Evolutionary conservation across 2,797 vertebrate genomes (phyloP), one percentile per base, ranked within the genome.

Genomic region (Chaunax sp.): DNA sequence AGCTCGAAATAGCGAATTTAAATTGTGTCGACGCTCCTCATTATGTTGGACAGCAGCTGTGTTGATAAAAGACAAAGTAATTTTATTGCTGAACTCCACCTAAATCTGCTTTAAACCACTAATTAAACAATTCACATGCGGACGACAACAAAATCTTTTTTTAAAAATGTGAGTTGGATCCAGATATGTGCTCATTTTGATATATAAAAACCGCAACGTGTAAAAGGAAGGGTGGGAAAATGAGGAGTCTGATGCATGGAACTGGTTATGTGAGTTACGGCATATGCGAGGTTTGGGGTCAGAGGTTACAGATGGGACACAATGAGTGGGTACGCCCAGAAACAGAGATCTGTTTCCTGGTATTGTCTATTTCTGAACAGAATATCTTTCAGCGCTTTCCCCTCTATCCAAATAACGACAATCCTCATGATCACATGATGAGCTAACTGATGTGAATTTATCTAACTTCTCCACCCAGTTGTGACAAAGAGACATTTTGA

Each of bases 271-370:
- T 77, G 75, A 83, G 61, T 76, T 51, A 69, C 30, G 25, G 49
- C 2, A 5, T 43, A 37, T 63, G 60, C 70, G 78, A 50, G 40
- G 65, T 75, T 72, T 44, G 41, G 66, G 74, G 75, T 85, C 71
- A 83, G 43, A 78, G 47, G 80, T 88, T 38, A 78, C 78, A 82
- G 68, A 82, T 85, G 77, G 78, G 78, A 83, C 79, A 79, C 75
- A 60, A 74, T 69, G 67, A 64, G 49, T 20, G 64, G 55, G 46
- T 57, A 71, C 26, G 52, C 78, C 77, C 54, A 59, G 64, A 71
- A 38, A 50, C 18, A 7, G 22, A 64, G 46, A 59, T 44, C 50
- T 69, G 35, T 78, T 87, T 88, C 80, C 84, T 68, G 68, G 9
- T 68, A 74, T 78, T 89, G 81, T 80, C 74, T 79, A 6, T 43